A percentile compares a stretch with the other conserved stretches of the same genome.
Evolutionary conservation across 2,797 vertebrate genomes (phyloP).

Genomic region (Lepus oiostolus): DNA sequence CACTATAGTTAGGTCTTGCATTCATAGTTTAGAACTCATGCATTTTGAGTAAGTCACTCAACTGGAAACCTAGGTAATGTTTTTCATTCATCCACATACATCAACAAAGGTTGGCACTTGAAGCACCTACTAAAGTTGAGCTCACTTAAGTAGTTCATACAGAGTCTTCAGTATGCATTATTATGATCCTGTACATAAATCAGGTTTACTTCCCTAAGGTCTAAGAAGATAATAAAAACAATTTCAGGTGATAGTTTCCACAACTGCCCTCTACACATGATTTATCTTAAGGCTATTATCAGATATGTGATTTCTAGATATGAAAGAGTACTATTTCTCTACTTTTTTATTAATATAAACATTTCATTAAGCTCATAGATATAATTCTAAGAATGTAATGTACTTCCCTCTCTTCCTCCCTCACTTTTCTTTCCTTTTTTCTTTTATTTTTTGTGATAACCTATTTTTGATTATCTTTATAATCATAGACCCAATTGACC

Average conservation of each 20-base stretch:
- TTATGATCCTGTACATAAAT: background rate
- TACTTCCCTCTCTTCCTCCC: too few species aligned
- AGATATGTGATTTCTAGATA: background rate
- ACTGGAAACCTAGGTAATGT: background rate
- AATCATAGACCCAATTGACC: too few species aligned
- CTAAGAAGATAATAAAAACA: background rate
- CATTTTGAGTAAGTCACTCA: background rate
- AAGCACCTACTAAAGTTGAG: background rate
- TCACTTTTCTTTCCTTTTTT: too few species aligned
- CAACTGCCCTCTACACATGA: background rate
- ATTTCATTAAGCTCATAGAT: too few species aligned
- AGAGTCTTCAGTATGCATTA: background rate
- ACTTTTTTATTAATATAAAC: too few species aligned
- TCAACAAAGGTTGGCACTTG: background rate
- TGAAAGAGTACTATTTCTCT: background rate
- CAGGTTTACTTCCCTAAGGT: background rate
- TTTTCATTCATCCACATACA: background rate
- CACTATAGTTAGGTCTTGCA: background rate
- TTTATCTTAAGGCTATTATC: background rate
- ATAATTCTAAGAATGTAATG: too few species aligned
- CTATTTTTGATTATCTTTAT: too few species aligned
- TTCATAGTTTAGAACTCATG: conserved; percentile 6
- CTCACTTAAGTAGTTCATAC: background rate
- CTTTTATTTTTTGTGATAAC: too few species aligned
- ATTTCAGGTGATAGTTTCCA: background rate